These are phyloP conservation scores for Penaeus japonicus DNA, from an alignment of 1,140 invertebrate genomes.

Conservation along the genomic window DNA sequence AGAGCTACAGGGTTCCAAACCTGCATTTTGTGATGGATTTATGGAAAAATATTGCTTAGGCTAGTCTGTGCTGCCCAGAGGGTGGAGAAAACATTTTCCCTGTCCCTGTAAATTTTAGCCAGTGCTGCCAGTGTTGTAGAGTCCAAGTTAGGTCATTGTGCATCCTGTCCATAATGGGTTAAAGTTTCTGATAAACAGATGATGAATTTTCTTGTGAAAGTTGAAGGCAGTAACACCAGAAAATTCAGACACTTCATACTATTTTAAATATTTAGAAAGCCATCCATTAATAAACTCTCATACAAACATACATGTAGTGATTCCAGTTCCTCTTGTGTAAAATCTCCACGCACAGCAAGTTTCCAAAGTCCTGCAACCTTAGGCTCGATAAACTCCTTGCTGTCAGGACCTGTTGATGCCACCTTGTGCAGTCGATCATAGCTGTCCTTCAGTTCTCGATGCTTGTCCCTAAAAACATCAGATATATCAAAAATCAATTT, in stretches of 20 bases:
- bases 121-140: no score
- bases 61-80: no score
- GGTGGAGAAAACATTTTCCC: no score
- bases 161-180: no score
- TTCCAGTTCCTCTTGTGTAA: conserved; percentile 80
- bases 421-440: conserved; percentile 81
- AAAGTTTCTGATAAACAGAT: no score
- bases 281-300: not conserved
- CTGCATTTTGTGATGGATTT: no score
- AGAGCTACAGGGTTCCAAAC: no score
- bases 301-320: conserved; percentile 76
- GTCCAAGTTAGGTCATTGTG: no score
- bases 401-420: conserved; percentile 77
- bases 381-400: conserved; percentile 86
- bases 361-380: conserved; percentile 89
- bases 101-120: no score
- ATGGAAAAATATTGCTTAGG: no score
- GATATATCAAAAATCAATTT: not conserved
- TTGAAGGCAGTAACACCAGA: not conserved
- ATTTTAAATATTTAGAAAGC: no score
- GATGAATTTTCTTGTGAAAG: no score
- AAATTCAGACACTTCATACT: not conserved
- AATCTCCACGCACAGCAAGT: conserved; percentile 79
- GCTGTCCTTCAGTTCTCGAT: conserved; percentile 79
- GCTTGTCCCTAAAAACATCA: conserved; percentile 71